phyloP scores from a whole-genome alignment of 2,888 invertebrate species.

The Luperina nickerlii region DNA sequence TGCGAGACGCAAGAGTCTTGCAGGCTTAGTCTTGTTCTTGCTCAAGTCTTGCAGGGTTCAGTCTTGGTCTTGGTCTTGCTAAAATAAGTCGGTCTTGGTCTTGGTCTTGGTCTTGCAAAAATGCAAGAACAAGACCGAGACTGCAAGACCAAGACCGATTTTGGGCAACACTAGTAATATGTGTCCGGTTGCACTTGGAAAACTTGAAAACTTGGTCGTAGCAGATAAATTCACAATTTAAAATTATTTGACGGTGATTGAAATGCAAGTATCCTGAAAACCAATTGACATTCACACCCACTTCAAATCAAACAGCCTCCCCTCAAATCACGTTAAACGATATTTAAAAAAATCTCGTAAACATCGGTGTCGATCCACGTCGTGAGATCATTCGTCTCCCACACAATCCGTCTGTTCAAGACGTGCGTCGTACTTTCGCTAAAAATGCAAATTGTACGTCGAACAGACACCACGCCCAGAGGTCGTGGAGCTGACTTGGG shows the following conservation, averaged over 20 bases:
- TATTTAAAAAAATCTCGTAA: constrained; percentile 66
- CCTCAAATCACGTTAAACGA: constrained; percentile 39
- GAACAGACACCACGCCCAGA: constrained; percentile 86
- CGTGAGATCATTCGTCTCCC: constrained; percentile 84
- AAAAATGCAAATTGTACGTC: constrained; percentile 88
- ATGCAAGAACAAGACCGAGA: too few species aligned
- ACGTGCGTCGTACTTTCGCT: constrained; percentile 88
- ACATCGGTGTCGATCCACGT: constrained; percentile 74
- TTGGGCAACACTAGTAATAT: too few species aligned
- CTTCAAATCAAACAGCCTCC: constrained; percentile 14
- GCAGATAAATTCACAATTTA: neutral
- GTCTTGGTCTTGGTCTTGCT: too few species aligned
- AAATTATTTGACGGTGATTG: neutral
- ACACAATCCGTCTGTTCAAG: constrained; percentile 84
- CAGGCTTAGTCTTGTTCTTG: too few species aligned
- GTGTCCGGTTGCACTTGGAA: neutral
- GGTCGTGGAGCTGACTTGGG: constrained; percentile 77
- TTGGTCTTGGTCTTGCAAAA: too few species aligned
- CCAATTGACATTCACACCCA: constrained; percentile 13
- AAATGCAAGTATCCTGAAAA: constrained; percentile 4
- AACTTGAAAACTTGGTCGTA: neutral
- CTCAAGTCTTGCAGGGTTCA: too few species aligned
- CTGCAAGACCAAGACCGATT: too few species aligned
- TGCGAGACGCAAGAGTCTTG: too few species aligned
- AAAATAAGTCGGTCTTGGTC: too few species aligned